These are phyloP conservation scores for Odontocolon sp. DNA, from an alignment of 2,888 invertebrate genomes.

Conservation along the genomic window DNA sequence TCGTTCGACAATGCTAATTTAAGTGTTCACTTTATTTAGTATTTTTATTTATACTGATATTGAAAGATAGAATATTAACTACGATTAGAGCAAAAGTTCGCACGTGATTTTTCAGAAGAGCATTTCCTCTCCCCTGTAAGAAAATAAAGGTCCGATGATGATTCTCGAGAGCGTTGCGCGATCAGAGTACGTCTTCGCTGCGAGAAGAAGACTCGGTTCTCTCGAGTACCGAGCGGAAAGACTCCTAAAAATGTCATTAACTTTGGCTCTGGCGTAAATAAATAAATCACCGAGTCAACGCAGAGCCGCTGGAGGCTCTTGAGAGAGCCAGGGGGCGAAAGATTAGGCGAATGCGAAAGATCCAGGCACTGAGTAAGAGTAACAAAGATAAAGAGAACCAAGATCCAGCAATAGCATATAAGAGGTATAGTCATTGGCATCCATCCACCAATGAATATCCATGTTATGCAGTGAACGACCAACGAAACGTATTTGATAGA, in stretches of 20 bases:
- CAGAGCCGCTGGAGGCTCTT: neutral
- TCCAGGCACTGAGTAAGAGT: slow-evolving; percentile 10
- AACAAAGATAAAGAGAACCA: neutral
- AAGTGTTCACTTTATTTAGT: neutral
- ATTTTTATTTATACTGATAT: too few species aligned
- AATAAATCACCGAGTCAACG: slow-evolving; percentile 61
- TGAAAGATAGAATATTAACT: too few species aligned
- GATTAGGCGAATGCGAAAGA: slow-evolving; percentile 37
- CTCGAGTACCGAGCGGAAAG: neutral
- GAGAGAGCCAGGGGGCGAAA: slow-evolving; percentile 11
- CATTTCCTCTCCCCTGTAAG: neutral
- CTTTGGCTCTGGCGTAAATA: slow-evolving; percentile 62
- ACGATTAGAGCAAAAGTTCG: too few species aligned
- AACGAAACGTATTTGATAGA: too few species aligned
- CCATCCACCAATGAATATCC: too few species aligned
- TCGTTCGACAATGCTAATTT: neutral
- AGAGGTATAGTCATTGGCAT: too few species aligned
- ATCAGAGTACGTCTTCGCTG: neutral
- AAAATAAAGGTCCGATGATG: neutral
- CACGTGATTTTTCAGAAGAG: too few species aligned
- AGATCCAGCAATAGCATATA: too few species aligned
- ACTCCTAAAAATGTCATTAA: slow-evolving; percentile 58
- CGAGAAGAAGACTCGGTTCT: neutral
- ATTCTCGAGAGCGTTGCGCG: neutral
- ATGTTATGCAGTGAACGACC: too few species aligned